Base-by-base conservation (phyloP, 2,888 invertebrate genomes). In the Molorchus minor region DNA sequence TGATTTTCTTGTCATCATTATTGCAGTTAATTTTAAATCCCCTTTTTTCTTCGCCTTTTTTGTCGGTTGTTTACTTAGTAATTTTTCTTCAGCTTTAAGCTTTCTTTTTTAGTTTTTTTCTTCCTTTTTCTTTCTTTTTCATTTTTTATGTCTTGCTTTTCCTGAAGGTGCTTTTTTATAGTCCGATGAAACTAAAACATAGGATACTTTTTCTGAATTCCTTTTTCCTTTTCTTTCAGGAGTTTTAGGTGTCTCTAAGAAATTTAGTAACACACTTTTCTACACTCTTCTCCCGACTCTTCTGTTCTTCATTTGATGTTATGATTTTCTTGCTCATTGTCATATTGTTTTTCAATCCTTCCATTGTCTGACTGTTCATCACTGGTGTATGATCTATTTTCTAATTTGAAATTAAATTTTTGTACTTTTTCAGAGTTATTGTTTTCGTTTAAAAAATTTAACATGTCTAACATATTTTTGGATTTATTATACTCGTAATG, bases 61-160 rank as follows among this genome's bases (percentile, higher is more conserved):
- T 17, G 17, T 40, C n/a, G 2, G 8, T 40, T 40, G 17, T 17
- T 40, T 40, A 8, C 16, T 40, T n/a, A 16, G 17, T 17, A 17
- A 16, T 19, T 40, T 21, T 17, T 40, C n/a, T 16, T 16, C 17
- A 40, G 40, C 8, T 40, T 40, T 40, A 16, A 40, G 40, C 17
- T 17, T 17, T n/a, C 40, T 40, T 40, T 40, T 40, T 40, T 16
- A 19, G 15, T 40, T 40, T 5, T 40, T 40, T 40, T 40, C 40
- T 40, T 40, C 40, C 19, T 40, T 40, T 40, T 40, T 40, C 40
- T 40, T 40, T 17, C 40, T 19, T 40, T 40, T 17, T 40, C 19
- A 8, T 40, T 19, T 40, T 17, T 40, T 40, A 19, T 19, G 2
- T 40, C 19, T 16, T 40, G 1, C 19, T 40, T 40, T 16, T 40